Percentiles rank a stretch among this genome's conserved stretches.
Conservation (phyloP, 2,888 invertebrate species). For the Aromia moschata region DNA sequence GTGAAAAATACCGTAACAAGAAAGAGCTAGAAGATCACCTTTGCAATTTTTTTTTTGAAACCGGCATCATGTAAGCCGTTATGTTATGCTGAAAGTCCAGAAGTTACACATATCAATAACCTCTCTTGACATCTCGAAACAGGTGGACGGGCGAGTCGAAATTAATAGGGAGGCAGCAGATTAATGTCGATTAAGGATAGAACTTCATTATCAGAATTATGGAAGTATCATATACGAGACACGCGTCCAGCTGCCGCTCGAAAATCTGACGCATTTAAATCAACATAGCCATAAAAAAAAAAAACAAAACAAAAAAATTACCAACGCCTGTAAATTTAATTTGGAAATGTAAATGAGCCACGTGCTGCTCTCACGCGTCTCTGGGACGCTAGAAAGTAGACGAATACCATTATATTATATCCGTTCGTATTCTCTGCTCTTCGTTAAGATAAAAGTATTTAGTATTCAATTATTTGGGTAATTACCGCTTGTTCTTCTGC, state of each 20-base stretch:
- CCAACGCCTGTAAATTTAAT: slow-evolving; percentile 45
- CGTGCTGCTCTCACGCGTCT: slow-evolving; percentile 27
- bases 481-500: slow-evolving; percentile 7
- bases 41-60: too few species aligned
- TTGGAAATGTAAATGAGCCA: slow-evolving; percentile 48
- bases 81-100: too few species aligned
- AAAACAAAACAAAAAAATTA: slow-evolving; percentile 28
- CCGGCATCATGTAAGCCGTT: too few species aligned
- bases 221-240: slow-evolving; percentile 1
- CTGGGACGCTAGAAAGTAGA: slow-evolving; percentile 5
- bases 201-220: not conserved
- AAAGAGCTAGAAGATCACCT: too few species aligned
- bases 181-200: slow-evolving; percentile 1
- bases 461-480: slow-evolving; percentile 18
- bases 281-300: slow-evolving; percentile 42
- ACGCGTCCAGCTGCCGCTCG: slow-evolving; percentile 41
- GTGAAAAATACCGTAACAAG: too few species aligned
- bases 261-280: slow-evolving; percentile 44
- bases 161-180: not conserved
- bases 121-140: not conserved
- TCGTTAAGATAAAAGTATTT: slow-evolving; percentile 13
- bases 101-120: not conserved
- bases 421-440: not conserved
- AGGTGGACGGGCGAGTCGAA: not conserved
- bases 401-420: slow-evolving; percentile 17